These are phyloP conservation scores for Meteorus sp. DNA, from an alignment of 1,140 invertebrate species.

Conservation along the genomic window DNA sequence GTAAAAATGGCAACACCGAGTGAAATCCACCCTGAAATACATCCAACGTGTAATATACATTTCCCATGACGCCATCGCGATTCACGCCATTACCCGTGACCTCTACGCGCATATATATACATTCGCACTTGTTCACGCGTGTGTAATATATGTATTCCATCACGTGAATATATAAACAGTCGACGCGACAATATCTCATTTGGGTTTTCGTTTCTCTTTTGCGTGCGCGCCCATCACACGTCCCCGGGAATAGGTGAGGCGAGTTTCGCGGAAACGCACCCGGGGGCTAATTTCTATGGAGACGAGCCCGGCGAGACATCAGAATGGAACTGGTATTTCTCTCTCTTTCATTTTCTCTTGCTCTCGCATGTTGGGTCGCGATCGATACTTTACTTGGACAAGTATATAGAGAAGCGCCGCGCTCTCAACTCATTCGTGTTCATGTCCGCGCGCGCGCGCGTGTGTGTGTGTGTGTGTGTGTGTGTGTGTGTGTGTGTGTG, in stretches of 20 bases:
- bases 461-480: too few species aligned
- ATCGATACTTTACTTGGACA: too few species aligned
- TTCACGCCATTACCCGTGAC: slow-evolving; percentile 44
- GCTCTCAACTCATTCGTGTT: too few species aligned
- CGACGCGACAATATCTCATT: slow-evolving; percentile 18
- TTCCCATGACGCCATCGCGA: slow-evolving; percentile 39
- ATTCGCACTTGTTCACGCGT: not conserved
- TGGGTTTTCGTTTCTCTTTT: slow-evolving; percentile 15
- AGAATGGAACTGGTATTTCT: slow-evolving; percentile 19
- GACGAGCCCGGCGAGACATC: slow-evolving; percentile 28
- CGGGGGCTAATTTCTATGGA: slow-evolving; percentile 32
- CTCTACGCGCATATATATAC: slow-evolving; percentile 30
- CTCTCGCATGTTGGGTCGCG: too few species aligned
- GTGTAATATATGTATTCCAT: slow-evolving; percentile 31
- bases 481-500: too few species aligned
- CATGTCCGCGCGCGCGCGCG: too few species aligned
- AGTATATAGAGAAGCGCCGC: too few species aligned
- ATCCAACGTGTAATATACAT: slow-evolving; percentile 8
- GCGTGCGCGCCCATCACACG: slow-evolving; percentile 4
- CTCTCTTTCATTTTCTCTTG: slow-evolving; percentile 1
- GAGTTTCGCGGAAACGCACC: slow-evolving; percentile 28
- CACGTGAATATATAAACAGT: slow-evolving; percentile 40
- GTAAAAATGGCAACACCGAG: too few species aligned
- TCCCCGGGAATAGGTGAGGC: slow-evolving; percentile 23
- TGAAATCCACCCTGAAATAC: slow-evolving; percentile 30